phyloP scores from a whole-genome alignment of 2,113 vertebrate species.

The Notiomystis cincta region DNA sequence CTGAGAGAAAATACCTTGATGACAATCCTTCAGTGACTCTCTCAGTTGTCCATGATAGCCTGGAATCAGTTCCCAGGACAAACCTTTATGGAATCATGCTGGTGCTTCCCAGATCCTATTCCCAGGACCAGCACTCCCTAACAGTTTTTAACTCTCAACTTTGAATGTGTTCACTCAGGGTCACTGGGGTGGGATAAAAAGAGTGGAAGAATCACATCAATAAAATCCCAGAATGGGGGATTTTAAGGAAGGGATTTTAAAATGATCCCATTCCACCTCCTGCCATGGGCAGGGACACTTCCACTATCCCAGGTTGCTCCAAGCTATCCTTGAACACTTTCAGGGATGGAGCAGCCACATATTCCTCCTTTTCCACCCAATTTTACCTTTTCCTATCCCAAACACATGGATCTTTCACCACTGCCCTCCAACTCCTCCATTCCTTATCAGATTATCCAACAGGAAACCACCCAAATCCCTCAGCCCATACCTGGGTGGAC shows the following conservation, averaged over 20 bases:
- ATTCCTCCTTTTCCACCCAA: not conserved
- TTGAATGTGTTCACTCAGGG: not conserved
- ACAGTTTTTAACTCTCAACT: not conserved
- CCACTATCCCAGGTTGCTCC: not conserved
- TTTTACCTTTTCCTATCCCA: not conserved
- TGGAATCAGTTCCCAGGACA: not conserved
- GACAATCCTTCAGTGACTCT: not conserved
- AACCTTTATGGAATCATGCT: not conserved
- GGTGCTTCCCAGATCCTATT: not conserved
- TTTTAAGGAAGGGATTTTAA: not conserved
- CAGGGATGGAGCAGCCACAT: not conserved
- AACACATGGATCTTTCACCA: not conserved
- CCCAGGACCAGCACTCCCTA: not conserved
- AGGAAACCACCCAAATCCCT: not conserved
- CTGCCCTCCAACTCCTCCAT: not conserved
- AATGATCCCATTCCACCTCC: not conserved
- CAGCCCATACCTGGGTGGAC: constrained; percentile 77
- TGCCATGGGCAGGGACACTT: not conserved
- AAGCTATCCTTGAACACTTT: not conserved
- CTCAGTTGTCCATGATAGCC: not conserved
- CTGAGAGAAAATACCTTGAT: not conserved
- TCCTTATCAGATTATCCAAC: not conserved
- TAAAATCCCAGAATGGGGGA: not conserved
- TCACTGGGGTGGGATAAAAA: not conserved
- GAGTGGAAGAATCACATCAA: not conserved